Conservation (phyloP, 2,113 vertebrate species). For the Rhadina sibilatrix region DNA sequence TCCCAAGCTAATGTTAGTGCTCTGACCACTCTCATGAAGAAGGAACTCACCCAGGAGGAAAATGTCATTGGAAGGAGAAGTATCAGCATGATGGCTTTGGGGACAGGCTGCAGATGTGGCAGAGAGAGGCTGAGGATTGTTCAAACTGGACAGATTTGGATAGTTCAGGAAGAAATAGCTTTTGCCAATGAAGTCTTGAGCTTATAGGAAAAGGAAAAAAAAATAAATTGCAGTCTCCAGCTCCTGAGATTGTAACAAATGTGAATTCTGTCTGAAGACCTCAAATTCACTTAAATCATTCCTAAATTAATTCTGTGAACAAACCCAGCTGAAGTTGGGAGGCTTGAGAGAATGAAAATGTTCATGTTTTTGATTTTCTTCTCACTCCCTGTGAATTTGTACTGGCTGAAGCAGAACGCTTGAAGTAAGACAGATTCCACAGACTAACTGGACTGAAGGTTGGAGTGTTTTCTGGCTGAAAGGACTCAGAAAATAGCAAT, state of each 20-base stretch:
- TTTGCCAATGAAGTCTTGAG: background rate
- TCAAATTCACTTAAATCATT: background rate
- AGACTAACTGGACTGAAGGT: background rate
- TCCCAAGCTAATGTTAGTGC: background rate
- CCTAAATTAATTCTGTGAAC: background rate
- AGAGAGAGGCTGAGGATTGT: background rate
- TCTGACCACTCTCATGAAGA: background rate
- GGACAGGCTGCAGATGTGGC: background rate
- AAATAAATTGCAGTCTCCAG: background rate
- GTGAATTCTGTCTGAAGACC: background rate
- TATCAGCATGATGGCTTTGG: background rate
- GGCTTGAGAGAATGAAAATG: background rate
- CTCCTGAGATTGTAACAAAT: background rate
- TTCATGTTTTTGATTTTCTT: background rate
- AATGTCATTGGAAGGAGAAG: background rate
- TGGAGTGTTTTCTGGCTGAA: background rate
- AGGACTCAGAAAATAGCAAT: background rate
- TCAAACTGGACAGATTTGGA: background rate
- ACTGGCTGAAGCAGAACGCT: background rate
- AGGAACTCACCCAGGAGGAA: background rate
- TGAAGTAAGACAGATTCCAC: background rate
- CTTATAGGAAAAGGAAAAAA: background rate
- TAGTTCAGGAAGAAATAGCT: background rate
- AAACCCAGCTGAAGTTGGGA: background rate
- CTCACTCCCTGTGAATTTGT: background rate